Evolutionary conservation across 35 echinoderm and acorn worm genomes (phyloP), one percentile per base, ranked within the genome.

Genomic region (Ophioderma brevispina): DNA sequence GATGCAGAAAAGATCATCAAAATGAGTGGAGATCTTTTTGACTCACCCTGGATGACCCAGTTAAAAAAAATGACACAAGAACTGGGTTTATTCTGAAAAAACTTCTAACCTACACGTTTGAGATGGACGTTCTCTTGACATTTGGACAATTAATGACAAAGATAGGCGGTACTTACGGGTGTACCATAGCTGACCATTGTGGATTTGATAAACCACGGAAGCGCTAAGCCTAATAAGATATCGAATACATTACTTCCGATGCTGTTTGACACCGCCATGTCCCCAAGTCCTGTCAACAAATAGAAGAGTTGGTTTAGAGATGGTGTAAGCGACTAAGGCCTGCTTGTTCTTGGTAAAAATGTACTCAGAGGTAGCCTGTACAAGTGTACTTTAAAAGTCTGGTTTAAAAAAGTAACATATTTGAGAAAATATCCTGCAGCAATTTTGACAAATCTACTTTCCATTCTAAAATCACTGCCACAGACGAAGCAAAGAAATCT

Each of bases 221-320:
- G 87, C 21, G 97, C 97, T 30, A 99, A 49, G 25, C 97, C 97
- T 40, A 99, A 75, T 18, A 99, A 85, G 39, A 99, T 95, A 70
- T 99, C 97, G 82, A 99, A 99, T 30, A 99, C 94, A 75, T 99
- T 99, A 86, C 97, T 99, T n/a, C 97, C 97, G 23, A 99, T 95
- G 64, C 97, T 93, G 88, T 99, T 99, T 17, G 97, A 99, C 15
- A 99, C 97, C 39, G 97, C 97, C 97, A 99, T 99, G 40, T 99
- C 97, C 55, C 97, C 97, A 8, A 99, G 85, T 39, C 97, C 97
- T 99, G 80, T 30, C n/a, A n/a, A n/a, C n/a, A n/a, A n/a, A n/a
- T n/a, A n/a, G n/a, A n/a, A n/a, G n/a, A n/a, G n/a, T n/a, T n/a
- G n/a, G n/a, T n/a, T n/a, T n/a, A n/a, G n/a, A n/a, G n/a, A n/a